Base-by-base conservation (phyloP, 2,888 invertebrate species). In the Drosophila greeni region DNA sequence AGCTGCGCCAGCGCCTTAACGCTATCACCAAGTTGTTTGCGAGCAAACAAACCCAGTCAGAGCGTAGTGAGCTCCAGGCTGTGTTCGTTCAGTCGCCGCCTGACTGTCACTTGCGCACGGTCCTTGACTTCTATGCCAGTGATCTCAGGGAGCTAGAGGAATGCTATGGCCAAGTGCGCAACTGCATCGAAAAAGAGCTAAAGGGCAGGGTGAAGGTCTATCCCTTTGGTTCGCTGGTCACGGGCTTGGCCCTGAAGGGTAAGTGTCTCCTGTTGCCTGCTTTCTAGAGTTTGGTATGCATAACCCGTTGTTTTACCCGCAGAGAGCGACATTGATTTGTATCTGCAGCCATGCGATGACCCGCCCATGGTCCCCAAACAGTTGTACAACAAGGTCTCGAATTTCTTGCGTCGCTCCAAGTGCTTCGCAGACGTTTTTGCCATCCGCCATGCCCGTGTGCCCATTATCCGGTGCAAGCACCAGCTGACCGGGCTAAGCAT, bases 401-500 rank as follows among this genome's bases (percentile, higher is more conserved):
- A 80, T 5, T 61, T 89, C 1, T 87, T 93, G 34, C 86, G 85
- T n/a, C 79, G 84, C 36, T 87, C 87, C 60, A 86, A 88, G 0
- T 55, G 69, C 49, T 94, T 93, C 87, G 73, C 88, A 0, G 90
- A 92, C 54, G 88, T 94, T 18, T 82, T 92, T 24, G 88, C 92
- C 45, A 94, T 95, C 76, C 92, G 93, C 0, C 90, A 90, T 49
- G 95, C 95, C 14, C 93, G 93, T 85, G 94, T 94, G 5, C 95
- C 95, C 26, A 94, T 95, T 68, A 92, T 95, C 12, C 95, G 94
- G 85, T 93, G 94, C 86, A 89, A 90, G 66, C 94, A 95, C 85
- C 74, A 88, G 2, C 89, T 90, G 12, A 93, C 93, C 0, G 88
- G 90, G 0, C 91, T 92, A 23, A 91, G 91, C 77, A 92, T 94